These are phyloP conservation scores for Hydrocynus forskahlii DNA, from an alignment of 2,797 vertebrate genomes.

Conservation along the genomic window DNA sequence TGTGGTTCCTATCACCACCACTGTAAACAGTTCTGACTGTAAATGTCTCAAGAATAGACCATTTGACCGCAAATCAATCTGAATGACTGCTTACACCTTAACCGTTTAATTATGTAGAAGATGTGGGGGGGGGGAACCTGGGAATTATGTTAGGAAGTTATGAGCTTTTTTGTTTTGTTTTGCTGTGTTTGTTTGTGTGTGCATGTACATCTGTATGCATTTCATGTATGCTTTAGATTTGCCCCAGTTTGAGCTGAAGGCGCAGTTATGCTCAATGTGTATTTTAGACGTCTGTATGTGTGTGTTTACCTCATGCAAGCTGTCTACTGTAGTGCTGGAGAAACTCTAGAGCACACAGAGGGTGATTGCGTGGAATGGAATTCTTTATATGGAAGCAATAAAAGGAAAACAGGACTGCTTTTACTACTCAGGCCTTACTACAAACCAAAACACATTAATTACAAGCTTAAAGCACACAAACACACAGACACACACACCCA, in stretches of 20 bases:
- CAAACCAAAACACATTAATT: constrained; percentile 38
- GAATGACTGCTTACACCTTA: neutral
- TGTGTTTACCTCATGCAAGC: constrained; percentile 5
- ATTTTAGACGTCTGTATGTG: constrained; percentile 3
- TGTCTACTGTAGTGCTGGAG: neutral
- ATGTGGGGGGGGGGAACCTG: neutral
- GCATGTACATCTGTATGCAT: neutral
- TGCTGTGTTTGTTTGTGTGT: neutral
- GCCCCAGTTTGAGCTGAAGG: neutral
- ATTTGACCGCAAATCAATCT: neutral
- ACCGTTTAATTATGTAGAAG: neutral
- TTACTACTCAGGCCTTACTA: constrained; percentile 6
- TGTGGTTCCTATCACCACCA: constrained; percentile 5
- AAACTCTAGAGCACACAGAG: neutral
- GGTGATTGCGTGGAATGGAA: constrained; percentile 28
- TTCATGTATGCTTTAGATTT: neutral
- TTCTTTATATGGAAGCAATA: constrained; percentile 38
- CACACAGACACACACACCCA: too few species aligned
- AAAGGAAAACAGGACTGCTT: constrained; percentile 19
- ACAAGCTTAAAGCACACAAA: neutral
- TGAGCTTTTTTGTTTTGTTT: neutral
- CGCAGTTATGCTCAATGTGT: neutral
- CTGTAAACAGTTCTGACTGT: neutral
- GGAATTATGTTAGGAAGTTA: neutral
- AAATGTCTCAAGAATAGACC: too few species aligned